Evolutionary conservation across 2,888 invertebrate species (phyloP), one percentile per base, ranked within the genome.

Genomic region (Synanthedon formicaeformis): DNA sequence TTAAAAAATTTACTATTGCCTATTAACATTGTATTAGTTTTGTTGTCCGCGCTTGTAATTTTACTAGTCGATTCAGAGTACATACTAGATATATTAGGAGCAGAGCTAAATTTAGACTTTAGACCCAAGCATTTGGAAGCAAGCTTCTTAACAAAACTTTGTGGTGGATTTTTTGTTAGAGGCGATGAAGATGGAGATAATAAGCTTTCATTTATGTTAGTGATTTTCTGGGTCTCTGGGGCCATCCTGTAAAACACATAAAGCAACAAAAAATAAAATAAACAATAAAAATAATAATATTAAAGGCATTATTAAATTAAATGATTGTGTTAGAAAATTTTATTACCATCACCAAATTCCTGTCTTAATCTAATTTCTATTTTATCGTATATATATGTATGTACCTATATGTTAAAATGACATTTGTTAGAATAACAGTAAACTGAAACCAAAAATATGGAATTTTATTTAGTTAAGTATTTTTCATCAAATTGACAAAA

Each of bases 121-220:
- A 87, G 71, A 72, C 88, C 85, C 73, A 87, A 82, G 82, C 82
- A 86, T 73, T 86, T 88, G 41, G 87, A 84, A 76, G 88, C 87
- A 78, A 88, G 81, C 81, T 83, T 84, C 81, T 84, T 81, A 55
- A 86, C 87, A 71, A 87, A 86, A 78, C 82, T 86, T 68, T 81
- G 82, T 64, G 80, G 72, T 66, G 81, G 76, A 66, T 64, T 75
- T 71, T 85, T 85, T 64, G 78, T 85, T 79, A 86, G 61, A 64
- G 76, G 75, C 60, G 85, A 84, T 72, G 84, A 77, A 65, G 85
- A 80, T 73, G 82, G 77, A 68, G 76, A 73, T 71, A 79, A 64
- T 61, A 77, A 75, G 83, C 84, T 78, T 69, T 81, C 72, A 70
- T 71, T 75, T 71, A 70, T 71, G 73, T 86, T 84, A 82, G 74